A percentile compares a stretch with the other conserved stretches of the same genome.
phyloP scores from a whole-genome alignment of 30 jellyfish, hydroid and myxozoan species.

The Catostylus mosaicus region DNA sequence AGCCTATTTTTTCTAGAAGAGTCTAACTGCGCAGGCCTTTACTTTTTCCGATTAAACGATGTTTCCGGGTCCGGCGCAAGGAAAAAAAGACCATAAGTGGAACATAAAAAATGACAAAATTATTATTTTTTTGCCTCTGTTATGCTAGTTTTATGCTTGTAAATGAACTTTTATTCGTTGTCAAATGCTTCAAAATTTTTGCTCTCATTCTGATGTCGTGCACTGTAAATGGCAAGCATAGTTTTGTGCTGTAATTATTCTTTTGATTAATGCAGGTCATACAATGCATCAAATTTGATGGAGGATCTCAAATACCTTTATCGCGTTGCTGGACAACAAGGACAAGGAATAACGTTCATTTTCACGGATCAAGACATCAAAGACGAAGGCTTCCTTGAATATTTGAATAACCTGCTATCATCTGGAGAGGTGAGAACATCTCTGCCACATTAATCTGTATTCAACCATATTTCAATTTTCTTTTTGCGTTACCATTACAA shows the following conservation, averaged over 20 bases:
- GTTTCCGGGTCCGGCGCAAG: too few relatives aligned
- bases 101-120: not conserved
- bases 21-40: not conserved
- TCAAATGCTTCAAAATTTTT: not conserved
- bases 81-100: too few relatives aligned
- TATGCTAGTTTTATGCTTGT: too few relatives aligned
- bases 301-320: slow-evolving; percentile 79
- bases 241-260: too few relatives aligned
- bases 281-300: slow-evolving; percentile 75
- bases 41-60: not conserved
- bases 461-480: not conserved
- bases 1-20: not conserved
- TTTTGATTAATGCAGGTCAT: slow-evolving; percentile 72
- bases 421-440: slow-evolving; percentile 75
- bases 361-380: slow-evolving; percentile 87
- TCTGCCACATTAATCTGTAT: too few relatives aligned
- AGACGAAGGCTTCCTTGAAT: slow-evolving; percentile 83
- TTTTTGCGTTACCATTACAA: not conserved
- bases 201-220: not conserved
- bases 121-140: too few relatives aligned
- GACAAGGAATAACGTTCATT: slow-evolving; percentile 83
- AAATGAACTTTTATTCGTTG: too few relatives aligned
- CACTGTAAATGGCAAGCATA: too few relatives aligned
- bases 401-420: slow-evolving; percentile 68
- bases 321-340: slow-evolving; percentile 92